Evolutionary conservation across 2,113 vertebrate genomes (phyloP).

Genomic region (Petrocephalus zakoni): DNA sequence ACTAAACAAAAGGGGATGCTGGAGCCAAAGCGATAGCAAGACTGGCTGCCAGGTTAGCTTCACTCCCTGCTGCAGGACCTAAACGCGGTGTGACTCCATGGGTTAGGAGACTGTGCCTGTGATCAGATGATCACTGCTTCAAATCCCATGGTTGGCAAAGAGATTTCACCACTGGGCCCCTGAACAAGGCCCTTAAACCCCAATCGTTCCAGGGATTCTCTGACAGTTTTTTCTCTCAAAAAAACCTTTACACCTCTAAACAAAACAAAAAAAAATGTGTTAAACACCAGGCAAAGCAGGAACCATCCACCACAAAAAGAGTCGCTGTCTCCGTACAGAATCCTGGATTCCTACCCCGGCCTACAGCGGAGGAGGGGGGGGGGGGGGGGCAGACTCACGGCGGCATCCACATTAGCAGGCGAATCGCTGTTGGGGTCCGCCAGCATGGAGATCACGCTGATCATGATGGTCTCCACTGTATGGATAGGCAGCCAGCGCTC

Average conservation of each 20-base stretch:
- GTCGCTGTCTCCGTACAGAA: not conserved
- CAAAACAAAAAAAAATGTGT: not conserved
- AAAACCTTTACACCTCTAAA: no score
- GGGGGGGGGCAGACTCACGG: constrained; percentile 47
- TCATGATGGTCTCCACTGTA: constrained; percentile 67
- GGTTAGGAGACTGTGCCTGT: not conserved
- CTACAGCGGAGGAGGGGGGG: not conserved
- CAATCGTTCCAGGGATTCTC: not conserved
- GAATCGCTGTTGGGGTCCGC: constrained; percentile 68
- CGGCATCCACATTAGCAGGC: constrained; percentile 67
- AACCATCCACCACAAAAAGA: not conserved
- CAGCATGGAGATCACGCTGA: constrained; percentile 69
- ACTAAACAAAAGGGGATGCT: not conserved
- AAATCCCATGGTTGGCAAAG: not conserved
- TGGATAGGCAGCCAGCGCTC: constrained; percentile 68
- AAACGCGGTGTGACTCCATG: not conserved
- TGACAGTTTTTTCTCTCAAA: not conserved
- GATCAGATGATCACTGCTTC: not conserved
- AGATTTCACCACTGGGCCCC: not conserved
- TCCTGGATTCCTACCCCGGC: not conserved
- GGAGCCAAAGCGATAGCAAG: not conserved
- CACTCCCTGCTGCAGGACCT: not conserved
- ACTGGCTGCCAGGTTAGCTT: not conserved
- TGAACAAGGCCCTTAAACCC: not conserved
- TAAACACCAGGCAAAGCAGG: not conserved